A percentile compares a stretch with the other conserved stretches of the same genome.
phyloP scores from a whole-genome alignment of 2,888 invertebrate genomes.

The Ectemnius continuus region DNA sequence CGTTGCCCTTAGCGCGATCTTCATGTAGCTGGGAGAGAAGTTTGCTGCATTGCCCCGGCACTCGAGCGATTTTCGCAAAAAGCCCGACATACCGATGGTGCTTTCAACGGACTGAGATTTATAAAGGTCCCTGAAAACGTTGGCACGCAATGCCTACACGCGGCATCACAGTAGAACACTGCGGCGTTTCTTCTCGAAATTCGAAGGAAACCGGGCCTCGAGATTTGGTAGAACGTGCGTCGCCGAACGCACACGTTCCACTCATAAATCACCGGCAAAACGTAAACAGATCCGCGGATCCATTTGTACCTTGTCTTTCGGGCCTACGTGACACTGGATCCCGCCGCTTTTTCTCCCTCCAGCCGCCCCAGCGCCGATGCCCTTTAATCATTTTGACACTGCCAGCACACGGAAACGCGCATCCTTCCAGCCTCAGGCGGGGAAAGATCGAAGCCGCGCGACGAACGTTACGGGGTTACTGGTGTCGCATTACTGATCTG shows the following conservation, averaged over 20 bases:
- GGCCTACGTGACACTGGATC: slow-evolving; percentile 47
- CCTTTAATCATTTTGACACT: slow-evolving; percentile 52
- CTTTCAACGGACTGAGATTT: slow-evolving; percentile 44
- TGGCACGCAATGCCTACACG: too few relatives aligned
- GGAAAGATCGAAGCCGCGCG: neutral
- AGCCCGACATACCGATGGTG: slow-evolving; percentile 35
- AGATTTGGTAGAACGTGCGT: slow-evolving; percentile 23
- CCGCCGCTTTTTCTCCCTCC: slow-evolving; percentile 31
- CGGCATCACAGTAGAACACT: neutral
- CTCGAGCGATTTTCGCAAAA: slow-evolving; percentile 49
- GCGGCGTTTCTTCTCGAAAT: slow-evolving; percentile 48
- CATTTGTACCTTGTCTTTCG: slow-evolving; percentile 48
- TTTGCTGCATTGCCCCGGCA: slow-evolving; percentile 42
- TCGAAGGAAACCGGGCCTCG: slow-evolving; percentile 26
- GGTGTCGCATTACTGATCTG: slow-evolving; percentile 1
- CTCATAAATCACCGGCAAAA: slow-evolving; percentile 49
- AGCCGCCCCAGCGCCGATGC: slow-evolving; percentile 11
- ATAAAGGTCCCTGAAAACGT: slow-evolving; percentile 34
- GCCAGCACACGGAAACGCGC: slow-evolving; percentile 20
- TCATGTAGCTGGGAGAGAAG: slow-evolving; percentile 11
- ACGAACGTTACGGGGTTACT: neutral
- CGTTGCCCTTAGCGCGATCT: slow-evolving; percentile 21
- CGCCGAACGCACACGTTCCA: slow-evolving; percentile 41
- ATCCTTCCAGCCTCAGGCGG: neutral
- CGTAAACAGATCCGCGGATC: slow-evolving; percentile 53